Evolutionary conservation across 2,113 vertebrate species (phyloP), one percentile per base, ranked within the genome.

Genomic region (Vulpes lagopus): DNA sequence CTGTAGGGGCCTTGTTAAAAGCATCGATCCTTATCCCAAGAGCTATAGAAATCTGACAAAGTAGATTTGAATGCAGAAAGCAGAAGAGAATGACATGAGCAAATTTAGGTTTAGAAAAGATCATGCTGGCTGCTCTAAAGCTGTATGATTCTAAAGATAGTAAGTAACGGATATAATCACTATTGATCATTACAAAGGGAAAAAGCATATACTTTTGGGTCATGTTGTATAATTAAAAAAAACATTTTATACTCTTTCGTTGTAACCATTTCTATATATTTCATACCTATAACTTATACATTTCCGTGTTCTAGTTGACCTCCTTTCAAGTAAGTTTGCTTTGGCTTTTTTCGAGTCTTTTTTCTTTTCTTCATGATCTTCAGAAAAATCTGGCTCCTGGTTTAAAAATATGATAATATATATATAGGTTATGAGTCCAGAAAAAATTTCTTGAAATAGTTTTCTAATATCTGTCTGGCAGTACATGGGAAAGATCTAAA

Each of bases 221-320:
- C 32, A 84, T 59, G 38, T 5, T 73, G 27, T 83, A 8, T 87
- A 67, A 79, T n/a, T 57, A 20, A 59, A 88, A 93, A 93, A 91
- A 89, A 51, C 16, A 65, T 22, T 73, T 87, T 59, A 78, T 14
- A 53, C 2, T 25, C 69, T 67, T 95, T 82, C 12, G 43, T 20
- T 96, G 14, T 32, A 97, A 49, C 32, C 80, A 11, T 82, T 95
- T 80, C 80, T 79, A 95, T 10, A 84, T 93, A 86, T 57, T 87
- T 93, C 97, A 96, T 98, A 99, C 99, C 99, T 99, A 98, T 99
- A 99, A 98, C 99, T 99, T 98, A 99, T 99, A 98, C 99, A 99
- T 89, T 99, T 99, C 53, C 99, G 98, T 97, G 99, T 99, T 97
- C 99, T 99, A 82, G 99, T 99, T 3, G 99, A 99, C 74, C 99